A percentile compares a stretch with the other conserved stretches of the same genome.
Evolutionary conservation across 1,140 invertebrate genomes (phyloP).

Genomic region (Lasioglossum baleicum): DNA sequence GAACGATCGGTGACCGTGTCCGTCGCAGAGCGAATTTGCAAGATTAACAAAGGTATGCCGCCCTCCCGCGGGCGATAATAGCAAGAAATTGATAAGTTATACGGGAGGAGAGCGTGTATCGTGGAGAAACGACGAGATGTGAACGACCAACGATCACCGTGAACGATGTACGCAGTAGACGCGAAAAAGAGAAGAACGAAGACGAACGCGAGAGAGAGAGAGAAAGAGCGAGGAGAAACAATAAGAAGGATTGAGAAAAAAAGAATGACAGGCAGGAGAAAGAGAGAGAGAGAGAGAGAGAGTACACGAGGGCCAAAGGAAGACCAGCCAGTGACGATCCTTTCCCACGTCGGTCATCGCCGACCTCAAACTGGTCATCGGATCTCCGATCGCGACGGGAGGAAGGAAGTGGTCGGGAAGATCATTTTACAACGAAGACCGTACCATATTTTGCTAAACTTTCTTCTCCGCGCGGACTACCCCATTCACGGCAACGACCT

Average conservation of each 20-base stretch:
- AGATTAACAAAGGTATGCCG: conserved; percentile 34
- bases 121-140: conserved; percentile 30
- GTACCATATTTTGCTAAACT: conserved; percentile 70
- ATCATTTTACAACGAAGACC: conserved; percentile 75
- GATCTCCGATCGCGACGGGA: conserved; percentile 71
- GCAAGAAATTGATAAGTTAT: conserved; percentile 57
- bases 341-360: conserved; percentile 79
- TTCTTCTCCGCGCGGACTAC: conserved; percentile 51
- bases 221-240: conserved; percentile 49
- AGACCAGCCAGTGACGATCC: conserved; percentile 69
- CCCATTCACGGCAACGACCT: conserved; percentile 24
- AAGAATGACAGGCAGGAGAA: conserved; percentile 10
- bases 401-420: conserved; percentile 79
- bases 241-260: conserved; percentile 46
- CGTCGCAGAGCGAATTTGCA: conserved; percentile 22
- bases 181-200: conserved; percentile 15
- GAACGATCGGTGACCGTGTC: not conserved
- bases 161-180: too few species aligned
- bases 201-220: conserved; percentile 15
- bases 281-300: conserved; percentile 15
- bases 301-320: conserved; percentile 36
- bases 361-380: conserved; percentile 80
- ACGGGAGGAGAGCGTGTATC: conserved; percentile 20
- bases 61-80: conserved; percentile 26
- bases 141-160: not conserved